phyloP scores from a whole-genome alignment of 1,140 invertebrate species.

The Drosophila arawakana region DNA sequence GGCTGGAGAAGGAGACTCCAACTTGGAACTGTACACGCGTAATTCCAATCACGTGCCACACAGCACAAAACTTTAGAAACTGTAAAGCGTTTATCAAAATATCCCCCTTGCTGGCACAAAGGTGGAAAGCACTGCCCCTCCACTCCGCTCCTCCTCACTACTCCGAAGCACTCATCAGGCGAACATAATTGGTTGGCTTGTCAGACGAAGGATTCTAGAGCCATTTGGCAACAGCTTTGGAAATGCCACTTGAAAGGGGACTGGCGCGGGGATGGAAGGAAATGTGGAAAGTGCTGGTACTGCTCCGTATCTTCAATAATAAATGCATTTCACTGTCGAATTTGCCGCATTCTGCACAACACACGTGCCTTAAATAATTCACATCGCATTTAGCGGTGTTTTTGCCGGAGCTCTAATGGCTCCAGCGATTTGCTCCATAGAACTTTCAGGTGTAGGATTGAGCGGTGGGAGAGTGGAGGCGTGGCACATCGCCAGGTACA shows the following conservation, averaged over 20 bases:
- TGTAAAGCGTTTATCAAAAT: slow-evolving; percentile 81
- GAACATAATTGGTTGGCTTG: slow-evolving; percentile 62
- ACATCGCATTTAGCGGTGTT: slow-evolving; percentile 77
- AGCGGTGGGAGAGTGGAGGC: slow-evolving; percentile 4
- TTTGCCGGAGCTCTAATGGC: slow-evolving; percentile 64
- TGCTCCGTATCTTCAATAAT: slow-evolving; percentile 70
- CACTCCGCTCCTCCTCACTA: too few species aligned
- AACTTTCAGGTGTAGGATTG: neutral
- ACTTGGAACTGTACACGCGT: slow-evolving; percentile 57
- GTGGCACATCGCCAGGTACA: slow-evolving; percentile 71
- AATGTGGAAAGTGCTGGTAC: neutral
- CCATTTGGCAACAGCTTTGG: slow-evolving; percentile 19
- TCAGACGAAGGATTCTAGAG: slow-evolving; percentile 53
- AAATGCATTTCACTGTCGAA: slow-evolving; percentile 82
- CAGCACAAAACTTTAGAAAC: slow-evolving; percentile 76
- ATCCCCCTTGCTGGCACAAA: neutral
- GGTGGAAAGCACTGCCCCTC: neutral
- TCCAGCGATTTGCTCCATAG: slow-evolving; percentile 56
- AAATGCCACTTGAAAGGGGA: slow-evolving; percentile 4
- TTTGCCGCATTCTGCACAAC: slow-evolving; percentile 80
- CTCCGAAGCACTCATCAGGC: slow-evolving; percentile 37
- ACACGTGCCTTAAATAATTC: slow-evolving; percentile 82
- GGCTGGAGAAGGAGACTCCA: neutral
- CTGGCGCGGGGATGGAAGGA: neutral
- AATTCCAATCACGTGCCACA: slow-evolving; percentile 80